Base-by-base conservation (phyloP, 2,888 invertebrate species). In the Agonopterix arenella region DNA sequence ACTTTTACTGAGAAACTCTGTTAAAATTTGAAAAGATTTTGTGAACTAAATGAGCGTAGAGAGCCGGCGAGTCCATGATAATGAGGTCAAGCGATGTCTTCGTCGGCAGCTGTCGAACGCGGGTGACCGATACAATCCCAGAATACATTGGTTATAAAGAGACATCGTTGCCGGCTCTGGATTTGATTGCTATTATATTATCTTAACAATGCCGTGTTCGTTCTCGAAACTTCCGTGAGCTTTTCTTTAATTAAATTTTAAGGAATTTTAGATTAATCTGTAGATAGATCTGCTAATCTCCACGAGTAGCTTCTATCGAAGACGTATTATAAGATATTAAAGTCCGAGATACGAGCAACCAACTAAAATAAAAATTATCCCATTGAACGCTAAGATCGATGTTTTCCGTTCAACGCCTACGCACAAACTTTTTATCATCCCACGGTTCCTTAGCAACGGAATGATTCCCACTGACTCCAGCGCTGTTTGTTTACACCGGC, bases 81-180 rank as follows among this genome's bases (percentile, higher is more conserved):
- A 72, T 71, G 71, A 67, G 81, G 82, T 67, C 84, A 68, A 63
- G 64, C 69, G 60, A 66, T 64, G 64, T 68, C 67, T 70, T 66
- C 64, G 72, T 58, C 70, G 69, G 70, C 82, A 76, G 78, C 79
- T 83, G 82, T 84, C 79, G 83, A 84, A 82, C 76, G 64, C 70
- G 60, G 51, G 65, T 66, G 70, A 72, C 73, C 74, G 73, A 74
- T 76, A 71, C 73, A 61, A 69, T 78, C 80, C 77, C 70, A 78
- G 76, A 84, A 82, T 82, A 83, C 73, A 80, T 73, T 68, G 64
- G 75, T 61, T 76, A 73, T 72, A 77, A 74, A 75, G 75, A 76
- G 76, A 76, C 71, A 67, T 66, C 68, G 70, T 59, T 57, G 64
- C 60, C 28, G 28, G 28, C 65, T 73, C 44, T 48, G 44, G 43